Conservation (phyloP, 2,113 vertebrate species). For the Gobiocypris rarus region DNA sequence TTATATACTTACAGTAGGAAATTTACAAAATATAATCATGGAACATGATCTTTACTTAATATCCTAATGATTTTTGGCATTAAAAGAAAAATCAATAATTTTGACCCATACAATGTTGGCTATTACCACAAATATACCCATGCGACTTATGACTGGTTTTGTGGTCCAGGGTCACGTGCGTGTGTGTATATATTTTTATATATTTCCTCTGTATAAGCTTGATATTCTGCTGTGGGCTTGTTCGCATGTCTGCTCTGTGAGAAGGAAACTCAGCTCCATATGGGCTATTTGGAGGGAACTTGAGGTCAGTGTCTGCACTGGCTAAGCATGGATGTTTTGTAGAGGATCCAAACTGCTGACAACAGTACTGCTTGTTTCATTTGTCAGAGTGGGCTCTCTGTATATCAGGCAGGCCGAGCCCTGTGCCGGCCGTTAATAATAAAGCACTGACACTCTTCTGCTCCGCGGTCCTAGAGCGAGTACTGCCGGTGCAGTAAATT, state of each 20-base stretch:
- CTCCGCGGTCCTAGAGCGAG: slow-evolving; percentile 34
- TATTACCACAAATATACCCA: too few relatives aligned
- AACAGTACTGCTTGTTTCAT: slow-evolving; percentile 48
- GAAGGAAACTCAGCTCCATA: neutral
- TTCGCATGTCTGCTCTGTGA: neutral
- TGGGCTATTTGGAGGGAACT: neutral
- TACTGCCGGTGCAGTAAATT: slow-evolving; percentile 37
- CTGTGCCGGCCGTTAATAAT: slow-evolving; percentile 49
- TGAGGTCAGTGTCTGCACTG: slow-evolving; percentile 20
- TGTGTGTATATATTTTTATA: neutral
- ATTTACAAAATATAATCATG: too few relatives aligned
- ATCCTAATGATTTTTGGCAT: too few relatives aligned
- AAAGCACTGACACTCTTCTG: slow-evolving; percentile 51
- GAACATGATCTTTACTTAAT: too few relatives aligned
- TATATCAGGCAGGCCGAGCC: slow-evolving; percentile 55
- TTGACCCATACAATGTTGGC: too few relatives aligned
- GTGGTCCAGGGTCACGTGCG: too few relatives aligned
- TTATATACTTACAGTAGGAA: too few relatives aligned
- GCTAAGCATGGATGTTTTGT: slow-evolving; percentile 17
- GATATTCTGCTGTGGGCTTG: neutral
- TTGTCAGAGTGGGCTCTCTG: slow-evolving; percentile 56
- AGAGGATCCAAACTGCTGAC: slow-evolving; percentile 50
- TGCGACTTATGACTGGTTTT: too few relatives aligned
- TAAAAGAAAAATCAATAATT: too few relatives aligned
- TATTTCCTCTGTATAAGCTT: neutral